phyloP scores from a whole-genome alignment of 1,140 invertebrate genomes.

The Brachystomella parvula region DNA sequence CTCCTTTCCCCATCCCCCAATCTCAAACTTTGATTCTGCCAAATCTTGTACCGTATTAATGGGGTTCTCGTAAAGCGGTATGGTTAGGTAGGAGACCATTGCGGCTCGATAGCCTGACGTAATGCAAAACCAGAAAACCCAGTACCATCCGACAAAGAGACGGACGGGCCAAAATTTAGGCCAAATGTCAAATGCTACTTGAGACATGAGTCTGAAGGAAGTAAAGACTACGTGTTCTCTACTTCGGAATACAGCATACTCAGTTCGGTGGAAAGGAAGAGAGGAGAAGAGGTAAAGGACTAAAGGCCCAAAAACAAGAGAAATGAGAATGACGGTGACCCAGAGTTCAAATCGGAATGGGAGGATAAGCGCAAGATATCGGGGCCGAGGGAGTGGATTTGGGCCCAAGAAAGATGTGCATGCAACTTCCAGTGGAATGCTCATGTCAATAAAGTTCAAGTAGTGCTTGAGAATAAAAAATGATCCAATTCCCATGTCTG shows the following conservation, averaged over 20 bases:
- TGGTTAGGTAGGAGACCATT: slow-evolving; percentile 49
- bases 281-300: slow-evolving; percentile 16
- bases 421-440: slow-evolving; percentile 66
- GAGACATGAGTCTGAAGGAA: slow-evolving; percentile 29
- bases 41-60: slow-evolving; percentile 30
- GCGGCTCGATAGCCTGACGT: slow-evolving; percentile 68
- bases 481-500: slow-evolving; percentile 67
- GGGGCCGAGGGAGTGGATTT: slow-evolving; percentile 67
- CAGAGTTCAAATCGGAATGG: slow-evolving; percentile 58
- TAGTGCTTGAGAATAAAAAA: slow-evolving; percentile 63
- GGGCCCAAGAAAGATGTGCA: slow-evolving; percentile 75
- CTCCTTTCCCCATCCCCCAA: slow-evolving; percentile 35
- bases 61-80: slow-evolving; percentile 30
- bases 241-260: slow-evolving; percentile 19
- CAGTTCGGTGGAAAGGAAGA: background rate
- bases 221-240: slow-evolving; percentile 19
- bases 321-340: slow-evolving; percentile 24
- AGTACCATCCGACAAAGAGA: slow-evolving; percentile 72
- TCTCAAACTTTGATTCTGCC: slow-evolving; percentile 16
- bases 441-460: slow-evolving; percentile 60
- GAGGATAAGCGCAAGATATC: slow-evolving; percentile 67
- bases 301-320: slow-evolving; percentile 28
- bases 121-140: slow-evolving; percentile 69
- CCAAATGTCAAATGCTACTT: slow-evolving; percentile 34
- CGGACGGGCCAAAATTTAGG: slow-evolving; percentile 57